phyloP scores from a whole-genome alignment of 1,140 invertebrate genomes.

The Brachionus asplanchnoidis region DNA sequence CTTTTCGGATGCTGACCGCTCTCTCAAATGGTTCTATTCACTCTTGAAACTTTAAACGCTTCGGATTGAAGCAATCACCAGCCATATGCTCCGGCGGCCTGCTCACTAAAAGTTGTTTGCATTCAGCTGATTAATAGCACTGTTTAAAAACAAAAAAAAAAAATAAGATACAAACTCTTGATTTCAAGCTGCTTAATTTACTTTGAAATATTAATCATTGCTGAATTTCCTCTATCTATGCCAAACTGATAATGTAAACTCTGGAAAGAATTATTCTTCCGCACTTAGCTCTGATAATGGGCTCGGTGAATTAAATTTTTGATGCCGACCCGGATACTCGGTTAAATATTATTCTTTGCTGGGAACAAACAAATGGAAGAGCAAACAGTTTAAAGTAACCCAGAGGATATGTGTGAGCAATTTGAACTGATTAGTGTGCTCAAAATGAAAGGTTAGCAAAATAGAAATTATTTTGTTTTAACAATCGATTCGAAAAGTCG shows the following conservation, averaged over 20 bases:
- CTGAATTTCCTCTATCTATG: neutral
- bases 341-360: neutral
- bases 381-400: neutral
- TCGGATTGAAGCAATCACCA: neutral
- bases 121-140: neutral
- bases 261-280: neutral
- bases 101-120: neutral
- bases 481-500: neutral
- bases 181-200: neutral
- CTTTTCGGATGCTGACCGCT: neutral
- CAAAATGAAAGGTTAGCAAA: neutral
- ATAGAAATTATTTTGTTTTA: neutral
- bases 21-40: constrained; percentile 17
- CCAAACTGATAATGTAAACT: neutral
- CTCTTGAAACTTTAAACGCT: constrained; percentile 10
- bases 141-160: neutral
- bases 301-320: neutral
- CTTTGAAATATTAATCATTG: neutral
- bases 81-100: neutral
- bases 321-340: neutral
- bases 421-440: neutral
- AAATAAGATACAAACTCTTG: neutral
- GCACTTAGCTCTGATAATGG: neutral
- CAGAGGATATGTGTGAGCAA: neutral
- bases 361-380: neutral